These are phyloP conservation scores for Gymnosoma rotundatum DNA, from an alignment of 2,888 invertebrate species.

Conservation along the genomic window DNA sequence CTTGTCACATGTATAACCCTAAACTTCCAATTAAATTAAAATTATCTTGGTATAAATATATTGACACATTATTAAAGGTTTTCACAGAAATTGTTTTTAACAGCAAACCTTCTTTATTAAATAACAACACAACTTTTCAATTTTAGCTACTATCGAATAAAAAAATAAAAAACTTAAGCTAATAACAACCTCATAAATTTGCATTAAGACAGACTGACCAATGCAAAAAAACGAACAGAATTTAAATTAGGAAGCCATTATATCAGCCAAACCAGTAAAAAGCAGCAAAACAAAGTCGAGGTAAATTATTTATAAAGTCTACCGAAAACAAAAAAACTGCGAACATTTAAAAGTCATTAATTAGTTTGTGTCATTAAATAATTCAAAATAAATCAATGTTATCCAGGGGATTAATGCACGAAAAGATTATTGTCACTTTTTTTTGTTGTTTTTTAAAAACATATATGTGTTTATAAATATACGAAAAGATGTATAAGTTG, in stretches of 20 bases:
- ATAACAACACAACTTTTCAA: conserved; percentile 23
- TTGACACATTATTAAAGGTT: conserved; percentile 21
- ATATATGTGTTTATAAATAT: too few species aligned
- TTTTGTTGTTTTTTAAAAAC: conserved; percentile 12
- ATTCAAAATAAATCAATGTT: conserved; percentile 70
- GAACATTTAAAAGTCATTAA: conserved; percentile 56
- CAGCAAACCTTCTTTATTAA: conserved; percentile 25
- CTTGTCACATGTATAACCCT: neutral
- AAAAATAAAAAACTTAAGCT: conserved; percentile 3
- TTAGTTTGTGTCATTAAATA: conserved; percentile 70
- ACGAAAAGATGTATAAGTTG: neutral
- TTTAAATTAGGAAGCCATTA: conserved; percentile 56
- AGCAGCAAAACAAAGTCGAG: conserved; percentile 6
- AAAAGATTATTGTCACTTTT: conserved; percentile 68
- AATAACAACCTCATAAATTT: conserved; percentile 62
- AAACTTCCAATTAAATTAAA: conserved; percentile 41
- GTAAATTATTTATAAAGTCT: conserved; percentile 61
- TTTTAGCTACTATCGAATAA: conserved; percentile 34
- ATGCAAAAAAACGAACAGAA: conserved; percentile 13
- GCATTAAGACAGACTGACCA: neutral
- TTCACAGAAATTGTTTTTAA: conserved; percentile 41
- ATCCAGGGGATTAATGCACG: conserved; percentile 61
- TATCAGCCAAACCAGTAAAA: conserved; percentile 4
- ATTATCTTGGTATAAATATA: conserved; percentile 20
- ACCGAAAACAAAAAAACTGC: conserved; percentile 37